Base-by-base conservation (phyloP, 1,140 invertebrate species). In the Apis cerana region DNA sequence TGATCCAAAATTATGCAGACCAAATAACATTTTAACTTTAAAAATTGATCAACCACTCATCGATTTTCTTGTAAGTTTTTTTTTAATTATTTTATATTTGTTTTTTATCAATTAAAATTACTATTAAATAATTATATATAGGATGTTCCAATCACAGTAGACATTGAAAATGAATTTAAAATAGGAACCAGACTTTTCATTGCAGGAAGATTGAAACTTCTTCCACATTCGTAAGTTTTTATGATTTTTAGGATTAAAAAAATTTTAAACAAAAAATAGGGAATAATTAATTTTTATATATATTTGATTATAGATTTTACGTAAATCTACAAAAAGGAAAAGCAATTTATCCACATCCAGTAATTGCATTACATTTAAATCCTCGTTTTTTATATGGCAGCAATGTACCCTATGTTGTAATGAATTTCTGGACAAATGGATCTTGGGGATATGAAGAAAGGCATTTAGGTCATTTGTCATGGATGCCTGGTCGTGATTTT, bases 261-360 rank as follows among this genome's bases (percentile, higher is more conserved):
- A 43, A 23, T 33, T 64, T 23, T 5, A 13, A 19, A 19, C 3
- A 27, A 21, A 12, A 23, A n/a, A 48, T n/a, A 50, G 13, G 10
- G 5, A 19, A 12, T 19, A 43, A 27, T 17, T 48, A 21, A 50
- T 23, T 61, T 43, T 5, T 64, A n/a, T 13, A 7, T 68, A 43
- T 50, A 67, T 62, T 61, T 58, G 52, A 5, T 3, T 58, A 70
- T 71, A 95, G 95, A 56, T 97, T 97, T 91, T 95, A 95, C 84
- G 93, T 97, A 48, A 97, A 97, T 94, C 91, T 97, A 62, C 96
- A 97, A 89, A 94, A 95, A 76, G 95, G 95, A 10, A 92, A 94
- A 76, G 93, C 94, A 43, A 93, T 95, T 71, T 96, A 96, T 93
- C 96, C 96, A 3, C 95, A 96, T 94, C 95, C 96, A 13, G 89